These are phyloP conservation scores for Microcebus lehilahytsara DNA, from an alignment of 2,113 vertebrate species.

Conservation along the genomic window DNA sequence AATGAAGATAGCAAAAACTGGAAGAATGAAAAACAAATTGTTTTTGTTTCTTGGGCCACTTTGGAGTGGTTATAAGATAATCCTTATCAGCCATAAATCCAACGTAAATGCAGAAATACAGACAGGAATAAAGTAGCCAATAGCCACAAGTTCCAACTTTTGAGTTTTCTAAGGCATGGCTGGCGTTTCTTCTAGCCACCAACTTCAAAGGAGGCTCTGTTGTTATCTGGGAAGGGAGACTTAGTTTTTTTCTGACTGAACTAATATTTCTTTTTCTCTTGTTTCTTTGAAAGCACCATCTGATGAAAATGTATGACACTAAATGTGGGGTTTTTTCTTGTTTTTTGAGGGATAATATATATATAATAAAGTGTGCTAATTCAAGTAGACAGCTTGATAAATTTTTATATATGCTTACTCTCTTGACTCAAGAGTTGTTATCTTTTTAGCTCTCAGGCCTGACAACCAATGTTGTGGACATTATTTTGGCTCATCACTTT, in stretches of 20 bases:
- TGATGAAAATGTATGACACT: neutral
- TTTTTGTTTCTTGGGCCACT: constrained; percentile 37
- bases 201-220: neutral
- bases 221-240: neutral
- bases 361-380: neutral
- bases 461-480: constrained; percentile 95
- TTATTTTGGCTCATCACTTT: constrained; percentile 95
- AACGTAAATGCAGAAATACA: neutral
- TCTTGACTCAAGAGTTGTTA: constrained; percentile 36
- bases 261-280: neutral
- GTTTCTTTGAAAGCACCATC: neutral
- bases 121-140: constrained; percentile 1
- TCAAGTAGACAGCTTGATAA: neutral
- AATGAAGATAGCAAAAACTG: constrained; percentile 53
- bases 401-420: constrained; percentile 8
- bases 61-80: neutral
- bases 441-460: constrained; percentile 91
- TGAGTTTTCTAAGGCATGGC: neutral
- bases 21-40: neutral
- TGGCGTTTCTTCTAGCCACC: neutral
- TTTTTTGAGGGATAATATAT: neutral
- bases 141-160: neutral
- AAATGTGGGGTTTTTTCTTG: neutral
- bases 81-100: neutral
- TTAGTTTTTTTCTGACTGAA: neutral